phyloP scores from a whole-genome alignment of 1,140 invertebrate species.

The Drosophila tsacasi region DNA sequence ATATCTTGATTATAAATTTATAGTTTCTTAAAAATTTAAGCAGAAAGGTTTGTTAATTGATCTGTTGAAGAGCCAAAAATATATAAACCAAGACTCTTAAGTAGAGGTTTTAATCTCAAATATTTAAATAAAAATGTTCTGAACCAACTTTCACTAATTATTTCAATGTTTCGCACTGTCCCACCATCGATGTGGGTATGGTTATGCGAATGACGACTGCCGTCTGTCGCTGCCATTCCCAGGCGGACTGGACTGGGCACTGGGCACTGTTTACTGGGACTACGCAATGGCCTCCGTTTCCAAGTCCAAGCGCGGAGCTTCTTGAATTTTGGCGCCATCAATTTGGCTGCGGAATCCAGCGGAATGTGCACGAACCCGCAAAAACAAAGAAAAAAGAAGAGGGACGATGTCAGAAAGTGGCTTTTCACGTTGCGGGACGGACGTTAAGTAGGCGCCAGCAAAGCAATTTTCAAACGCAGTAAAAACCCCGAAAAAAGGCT shows the following conservation, averaged over 20 bases:
- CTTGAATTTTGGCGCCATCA: constrained; percentile 82
- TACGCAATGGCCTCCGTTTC: constrained; percentile 21
- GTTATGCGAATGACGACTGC: constrained; percentile 56
- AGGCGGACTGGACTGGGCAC: constrained; percentile 29
- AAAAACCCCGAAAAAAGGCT: constrained; percentile 36
- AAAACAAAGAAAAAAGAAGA: constrained; percentile 26
- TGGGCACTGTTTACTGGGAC: constrained; percentile 8
- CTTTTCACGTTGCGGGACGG: constrained; percentile 59
- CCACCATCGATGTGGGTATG: constrained; percentile 31
- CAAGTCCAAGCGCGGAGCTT: constrained; percentile 32
- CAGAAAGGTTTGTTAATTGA: background rate
- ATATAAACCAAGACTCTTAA: no score
- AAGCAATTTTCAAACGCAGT: constrained; percentile 67
- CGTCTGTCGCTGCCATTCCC: constrained; percentile 37
- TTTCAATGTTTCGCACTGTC: constrained; percentile 9
- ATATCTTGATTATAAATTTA: background rate
- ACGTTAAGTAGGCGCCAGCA: constrained; percentile 71
- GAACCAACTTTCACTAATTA: no score
- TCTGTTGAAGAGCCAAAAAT: background rate
- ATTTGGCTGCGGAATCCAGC: constrained; percentile 77
- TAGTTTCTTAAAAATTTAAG: no score
- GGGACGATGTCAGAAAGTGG: constrained; percentile 31
- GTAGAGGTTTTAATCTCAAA: background rate
- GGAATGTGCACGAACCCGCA: constrained; percentile 63
- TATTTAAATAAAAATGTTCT: background rate